Evolutionary conservation across 2,797 vertebrate species (phyloP), one percentile per base, ranked within the genome.

Genomic region (Thalassophryne amazonica): DNA sequence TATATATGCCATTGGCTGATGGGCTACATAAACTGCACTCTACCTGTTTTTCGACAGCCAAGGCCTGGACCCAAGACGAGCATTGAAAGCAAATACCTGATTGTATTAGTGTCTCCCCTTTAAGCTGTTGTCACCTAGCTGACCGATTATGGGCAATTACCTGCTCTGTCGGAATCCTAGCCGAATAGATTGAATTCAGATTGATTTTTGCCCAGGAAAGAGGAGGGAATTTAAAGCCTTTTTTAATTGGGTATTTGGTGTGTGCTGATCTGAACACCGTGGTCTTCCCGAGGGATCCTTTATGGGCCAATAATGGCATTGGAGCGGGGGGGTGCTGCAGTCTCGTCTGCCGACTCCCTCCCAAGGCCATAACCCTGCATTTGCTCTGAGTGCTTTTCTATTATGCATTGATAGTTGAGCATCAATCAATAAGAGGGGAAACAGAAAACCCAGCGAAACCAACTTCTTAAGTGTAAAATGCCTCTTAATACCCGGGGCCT

Each of bases 371-470:
- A 92, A 92, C 91, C 91, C 90, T 89, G 80, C 91, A 92, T 91
- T 92, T 92, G 90, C 89, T 87, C 89, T 91, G 90, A 92, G 91
- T 92, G 91, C 91, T 92, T 92, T 92, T 92, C 90, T 91, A 91
- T 92, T 92, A 92, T 91, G 89, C 90, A 92, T 91, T 91, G 90
- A 92, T 92, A 92, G 90, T 88, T 89, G 91, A 91, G 90, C 88
- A 92, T 92, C 90, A 91, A 92, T 92, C 91, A 92, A 92, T 92
- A 92, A 85, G 80, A 82, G 84, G 87, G 86, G 90, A 91, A 92
- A 92, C 87, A 89, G 86, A 92, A 91, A 91, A 89, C 89, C 90
- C 86, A 89, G 86, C 77, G 83, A 92, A 92, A 92, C 89, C 91
- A 92, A 91, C 89, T 91, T 92, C 91, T 92, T 91, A 92, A 91